Evolutionary conservation across 2,888 invertebrate species (phyloP), one percentile per base, ranked within the genome.

Genomic region (Dryobota labecula): DNA sequence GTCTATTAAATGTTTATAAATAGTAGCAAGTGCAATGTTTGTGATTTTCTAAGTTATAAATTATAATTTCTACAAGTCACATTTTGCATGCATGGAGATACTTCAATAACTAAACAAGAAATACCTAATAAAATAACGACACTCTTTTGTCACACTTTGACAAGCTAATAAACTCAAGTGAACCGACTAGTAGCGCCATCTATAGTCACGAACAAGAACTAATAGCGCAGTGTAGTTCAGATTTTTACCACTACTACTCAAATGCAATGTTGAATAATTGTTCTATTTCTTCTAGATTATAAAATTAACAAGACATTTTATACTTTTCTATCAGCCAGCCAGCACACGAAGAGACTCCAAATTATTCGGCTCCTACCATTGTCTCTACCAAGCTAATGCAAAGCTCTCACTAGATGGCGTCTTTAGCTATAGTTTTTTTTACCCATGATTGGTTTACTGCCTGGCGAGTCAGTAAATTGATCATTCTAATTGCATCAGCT

Each of bases 111-210:
- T 43, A 9, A 41, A 66, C 11, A 33, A 18, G 2, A 47, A n/a
- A 24, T 65, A n/a, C 47, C n/a, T 24, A 27, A 64, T 18, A 38
- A 27, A 15, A 4, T 13, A 20, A 49, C 18, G 5, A 58, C 8
- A 43, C 15, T n/a, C 2, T 60, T 60, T 41, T 24, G 24, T 24
- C 49, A 1, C n/a, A n/a, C n/a, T n/a, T n/a, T n/a, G n/a, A 58
- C 36, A 73, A 30, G 0, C 24, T 8, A 38, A 18, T 13, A 53
- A 30, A 1, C 7, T 27, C 0, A 9, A 76, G 18, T 15, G 5
- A 30, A 27, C 18, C 0, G 8, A 47, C 54, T 1, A 18, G 51
- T 49, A 63, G 18, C 82, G 77, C 71, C 78, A 78, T 77, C 78
- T 81, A 13, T 71, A 7, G 20, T 20, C 2, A 24, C 6, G n/a